These are phyloP conservation scores for Polypedilum pembai DNA, from an alignment of 1,140 invertebrate genomes.

Conservation along the genomic window DNA sequence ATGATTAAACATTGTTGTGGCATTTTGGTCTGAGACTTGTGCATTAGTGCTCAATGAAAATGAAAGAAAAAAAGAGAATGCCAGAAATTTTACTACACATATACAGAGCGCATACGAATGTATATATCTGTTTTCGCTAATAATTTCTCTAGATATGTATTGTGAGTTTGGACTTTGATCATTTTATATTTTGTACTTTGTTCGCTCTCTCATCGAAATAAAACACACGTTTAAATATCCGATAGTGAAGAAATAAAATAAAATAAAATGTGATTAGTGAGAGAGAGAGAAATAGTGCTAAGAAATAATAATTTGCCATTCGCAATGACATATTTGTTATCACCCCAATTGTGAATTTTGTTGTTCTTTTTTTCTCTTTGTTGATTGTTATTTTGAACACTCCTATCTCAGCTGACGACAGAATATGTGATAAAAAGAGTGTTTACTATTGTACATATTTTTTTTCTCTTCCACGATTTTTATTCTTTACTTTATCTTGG, in stretches of 20 bases:
- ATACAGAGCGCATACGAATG: neutral
- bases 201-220: constrained; percentile 8
- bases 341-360: no score
- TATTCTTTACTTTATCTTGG: no score
- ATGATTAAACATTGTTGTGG: neutral
- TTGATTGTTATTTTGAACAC: no score
- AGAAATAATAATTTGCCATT: no score
- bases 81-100: constrained; percentile 15
- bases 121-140: constrained; percentile 18
- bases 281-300: no score
- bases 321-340: no score
- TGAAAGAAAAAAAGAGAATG: neutral
- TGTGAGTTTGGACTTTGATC: constrained; percentile 11
- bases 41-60: neutral
- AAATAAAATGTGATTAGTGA: no score
- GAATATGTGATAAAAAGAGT: no score
- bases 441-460: no score
- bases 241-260: neutral
- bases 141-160: constrained; percentile 13
- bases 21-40: neutral
- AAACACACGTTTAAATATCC: neutral
- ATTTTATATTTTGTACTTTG: constrained; percentile 14
- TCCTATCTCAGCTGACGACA: no score
- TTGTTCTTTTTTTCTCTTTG: no score
- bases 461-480: no score